Evolutionary conservation across 2,888 invertebrate species (phyloP), one percentile per base, ranked within the genome.

Genomic region (Pristionchus mayeri): DNA sequence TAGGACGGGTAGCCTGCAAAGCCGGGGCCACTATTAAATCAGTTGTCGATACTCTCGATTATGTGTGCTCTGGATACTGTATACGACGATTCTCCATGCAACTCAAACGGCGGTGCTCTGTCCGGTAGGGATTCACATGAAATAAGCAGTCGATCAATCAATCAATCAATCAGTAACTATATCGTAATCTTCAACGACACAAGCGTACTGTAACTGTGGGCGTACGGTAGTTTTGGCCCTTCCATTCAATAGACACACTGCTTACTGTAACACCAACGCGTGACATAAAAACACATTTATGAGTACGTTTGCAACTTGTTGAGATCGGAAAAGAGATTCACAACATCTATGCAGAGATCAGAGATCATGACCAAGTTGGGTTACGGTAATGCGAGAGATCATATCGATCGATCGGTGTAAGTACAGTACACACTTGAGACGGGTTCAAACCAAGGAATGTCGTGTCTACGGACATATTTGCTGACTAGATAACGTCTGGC

Each of bases 221-320:
- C 30, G 4, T 67, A 67, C 67, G 34, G 67, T 67, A 67, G 67
- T 30, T 21, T 13, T 13, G 30, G 18, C 13, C 63, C 13, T 37
- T 67, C 67, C 67, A 67, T 67, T 67, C 67, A 67, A 37, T 40
- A 6, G 67, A 67, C 67, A 67, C n/a, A 34, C 30, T 67, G 30
- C 67, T 37, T 11, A 30, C 30, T 30, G n/a, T 30, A 34, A 67
- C 67, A 67, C 67, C 37, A 67, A 30, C 67, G 67, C 67, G 7
- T 44, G 37, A 67, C 67, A 67, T 67, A 67, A 67, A n/a, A n/a
- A 67, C 37, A 67, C 67, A 67, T 67, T 67, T 67, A 67, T 67
- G 67, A 40, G n/a, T 67, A 67, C 37, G 3, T 16, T 54, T n/a
- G n/a, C n/a, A n/a, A n/a, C n/a, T n/a, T n/a, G n/a, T n/a, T 21